phyloP scores from a whole-genome alignment of 2,113 vertebrate genomes.

The Origma solitaria region DNA sequence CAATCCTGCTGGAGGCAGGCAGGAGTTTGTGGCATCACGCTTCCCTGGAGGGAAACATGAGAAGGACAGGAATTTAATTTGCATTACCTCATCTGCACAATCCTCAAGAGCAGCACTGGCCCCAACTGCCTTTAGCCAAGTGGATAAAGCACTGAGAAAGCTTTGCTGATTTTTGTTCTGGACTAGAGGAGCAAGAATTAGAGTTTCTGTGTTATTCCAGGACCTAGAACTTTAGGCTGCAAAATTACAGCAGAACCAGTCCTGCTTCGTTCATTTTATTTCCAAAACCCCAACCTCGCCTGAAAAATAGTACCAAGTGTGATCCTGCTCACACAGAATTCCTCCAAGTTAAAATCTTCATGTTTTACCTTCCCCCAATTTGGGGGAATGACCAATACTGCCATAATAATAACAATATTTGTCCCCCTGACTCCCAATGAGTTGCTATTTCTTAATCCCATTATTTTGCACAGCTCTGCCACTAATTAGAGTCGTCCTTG shows the following conservation, averaged over 20 bases:
- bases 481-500: fast-evolving
- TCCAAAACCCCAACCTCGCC: not conserved
- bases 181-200: not conserved
- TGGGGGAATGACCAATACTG: not conserved
- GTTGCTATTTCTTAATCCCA: not conserved
- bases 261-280: not conserved
- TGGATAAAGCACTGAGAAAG: not conserved
- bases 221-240: not conserved
- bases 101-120: not conserved
- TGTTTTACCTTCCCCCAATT: not conserved
- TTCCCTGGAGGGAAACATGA: not conserved
- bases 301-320: not conserved
- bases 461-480: not conserved
- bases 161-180: not conserved
- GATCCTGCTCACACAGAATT: not conserved
- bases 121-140: not conserved
- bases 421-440: not conserved
- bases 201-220: not conserved
- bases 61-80: not conserved
- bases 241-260: not conserved
- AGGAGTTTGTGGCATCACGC: not conserved
- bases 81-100: not conserved
- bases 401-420: not conserved
- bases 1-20: not conserved
- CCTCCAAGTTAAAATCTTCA: not conserved